These are phyloP conservation scores for Lydus trimaculatus DNA, from an alignment of 2,888 invertebrate species.

Conservation along the genomic window DNA sequence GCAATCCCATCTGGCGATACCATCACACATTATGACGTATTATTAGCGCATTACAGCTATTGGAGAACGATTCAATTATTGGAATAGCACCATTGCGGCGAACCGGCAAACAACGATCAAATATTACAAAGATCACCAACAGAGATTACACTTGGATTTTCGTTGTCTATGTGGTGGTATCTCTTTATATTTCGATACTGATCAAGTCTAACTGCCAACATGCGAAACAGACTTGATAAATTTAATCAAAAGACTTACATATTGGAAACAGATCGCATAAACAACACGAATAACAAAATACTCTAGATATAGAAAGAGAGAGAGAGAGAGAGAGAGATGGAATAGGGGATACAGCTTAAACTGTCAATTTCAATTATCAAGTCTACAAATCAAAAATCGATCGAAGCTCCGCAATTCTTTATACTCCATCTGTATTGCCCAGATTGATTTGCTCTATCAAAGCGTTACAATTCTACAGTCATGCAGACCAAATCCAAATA, in stretches of 20 bases:
- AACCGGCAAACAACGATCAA: constrained; percentile 57
- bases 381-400: too few relatives aligned
- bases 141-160: constrained; percentile 43
- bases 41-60: constrained; percentile 64
- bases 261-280: constrained; percentile 25
- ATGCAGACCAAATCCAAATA: background rate
- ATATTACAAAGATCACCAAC: constrained; percentile 49
- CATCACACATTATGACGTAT: constrained; percentile 63
- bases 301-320: too few relatives aligned
- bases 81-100: constrained; percentile 61
- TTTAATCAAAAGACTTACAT: constrained; percentile 39
- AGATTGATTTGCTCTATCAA: too few relatives aligned
- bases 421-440: too few relatives aligned
- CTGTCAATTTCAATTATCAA: too few relatives aligned
- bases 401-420: too few relatives aligned
- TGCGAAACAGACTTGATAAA: constrained; percentile 35
- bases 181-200: background rate
- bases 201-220: constrained; percentile 21
- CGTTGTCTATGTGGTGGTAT: constrained; percentile 26
- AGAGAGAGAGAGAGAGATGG: too few relatives aligned
- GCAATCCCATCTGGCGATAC: constrained; percentile 62
- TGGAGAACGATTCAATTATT: constrained; percentile 64
- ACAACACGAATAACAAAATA: constrained; percentile 28
- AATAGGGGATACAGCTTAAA: too few relatives aligned
- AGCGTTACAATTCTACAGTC: background rate